Conservation (phyloP, 1,140 invertebrate genomes). For the Pentalonia nigronervosa region DNA sequence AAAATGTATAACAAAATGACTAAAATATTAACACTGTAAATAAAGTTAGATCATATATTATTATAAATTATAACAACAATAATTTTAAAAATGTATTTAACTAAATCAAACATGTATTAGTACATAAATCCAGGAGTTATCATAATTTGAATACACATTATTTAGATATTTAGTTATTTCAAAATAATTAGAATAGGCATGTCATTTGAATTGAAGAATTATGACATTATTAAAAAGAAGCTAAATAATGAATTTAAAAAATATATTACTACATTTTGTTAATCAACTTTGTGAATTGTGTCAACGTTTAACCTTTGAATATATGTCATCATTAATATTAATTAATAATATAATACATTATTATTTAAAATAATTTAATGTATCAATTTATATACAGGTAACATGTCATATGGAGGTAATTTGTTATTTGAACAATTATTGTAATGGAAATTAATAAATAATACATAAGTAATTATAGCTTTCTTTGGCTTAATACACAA, state of each 20-base stretch:
- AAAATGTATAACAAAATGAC: neutral
- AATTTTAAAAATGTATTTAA: neutral
- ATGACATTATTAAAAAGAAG: neutral
- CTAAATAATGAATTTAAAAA: neutral
- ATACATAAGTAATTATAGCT: neutral
- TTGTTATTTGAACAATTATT: neutral
- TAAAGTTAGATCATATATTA: neutral
- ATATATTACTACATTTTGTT: neutral
- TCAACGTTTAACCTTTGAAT: neutral
- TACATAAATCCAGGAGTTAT: neutral
- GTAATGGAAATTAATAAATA: neutral
- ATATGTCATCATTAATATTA: no score
- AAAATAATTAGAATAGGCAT: neutral
- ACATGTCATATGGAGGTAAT: neutral
- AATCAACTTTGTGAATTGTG: neutral
- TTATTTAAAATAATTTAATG: neutral
- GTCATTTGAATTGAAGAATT: neutral
- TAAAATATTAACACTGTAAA: constrained; percentile 29
- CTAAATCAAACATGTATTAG: neutral
- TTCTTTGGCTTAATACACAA: neutral
- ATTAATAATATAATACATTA: neutral
- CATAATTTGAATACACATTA: neutral
- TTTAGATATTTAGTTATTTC: neutral
- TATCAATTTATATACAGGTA: neutral
- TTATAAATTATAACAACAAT: neutral